phyloP scores from a whole-genome alignment of 2,113 vertebrate species.

The Protomyctophum bolini region DNA sequence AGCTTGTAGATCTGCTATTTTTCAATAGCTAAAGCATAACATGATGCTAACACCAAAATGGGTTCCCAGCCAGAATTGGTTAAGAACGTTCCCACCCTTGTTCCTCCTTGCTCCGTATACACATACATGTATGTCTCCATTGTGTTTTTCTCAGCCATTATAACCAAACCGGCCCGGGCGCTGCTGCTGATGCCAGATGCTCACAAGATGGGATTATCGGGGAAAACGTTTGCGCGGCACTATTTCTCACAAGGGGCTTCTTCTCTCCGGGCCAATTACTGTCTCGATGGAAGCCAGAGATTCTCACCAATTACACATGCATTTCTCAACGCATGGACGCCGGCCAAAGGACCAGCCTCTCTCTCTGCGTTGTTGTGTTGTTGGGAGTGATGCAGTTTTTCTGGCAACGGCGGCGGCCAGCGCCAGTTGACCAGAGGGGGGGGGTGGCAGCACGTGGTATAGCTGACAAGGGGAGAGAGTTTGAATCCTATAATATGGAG shows the following conservation, averaged over 20 bases:
- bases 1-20: too few species aligned
- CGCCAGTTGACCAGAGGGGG: constrained; percentile 52
- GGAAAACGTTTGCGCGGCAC: constrained; percentile 72
- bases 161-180: constrained; percentile 52
- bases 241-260: constrained; percentile 75
- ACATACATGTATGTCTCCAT: constrained; percentile 58
- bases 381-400: constrained; percentile 51
- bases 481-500: constrained; percentile 32
- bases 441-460: constrained; percentile 46
- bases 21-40: too few species aligned
- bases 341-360: constrained; percentile 65
- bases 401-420: constrained; percentile 48
- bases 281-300: constrained; percentile 76
- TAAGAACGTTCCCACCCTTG: constrained; percentile 52
- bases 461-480: constrained; percentile 41
- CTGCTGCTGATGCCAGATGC: constrained; percentile 75
- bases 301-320: constrained; percentile 76
- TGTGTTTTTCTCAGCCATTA: constrained; percentile 62
- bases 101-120: constrained; percentile 46
- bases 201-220: constrained; percentile 75
- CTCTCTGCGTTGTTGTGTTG: too few species aligned
- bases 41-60: too few species aligned
- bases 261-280: constrained; percentile 73
- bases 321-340: constrained; percentile 67
- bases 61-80: too few species aligned